These are phyloP conservation scores for Drosophila tani DNA, from an alignment of 1,140 invertebrate species.

Conservation along the genomic window DNA sequence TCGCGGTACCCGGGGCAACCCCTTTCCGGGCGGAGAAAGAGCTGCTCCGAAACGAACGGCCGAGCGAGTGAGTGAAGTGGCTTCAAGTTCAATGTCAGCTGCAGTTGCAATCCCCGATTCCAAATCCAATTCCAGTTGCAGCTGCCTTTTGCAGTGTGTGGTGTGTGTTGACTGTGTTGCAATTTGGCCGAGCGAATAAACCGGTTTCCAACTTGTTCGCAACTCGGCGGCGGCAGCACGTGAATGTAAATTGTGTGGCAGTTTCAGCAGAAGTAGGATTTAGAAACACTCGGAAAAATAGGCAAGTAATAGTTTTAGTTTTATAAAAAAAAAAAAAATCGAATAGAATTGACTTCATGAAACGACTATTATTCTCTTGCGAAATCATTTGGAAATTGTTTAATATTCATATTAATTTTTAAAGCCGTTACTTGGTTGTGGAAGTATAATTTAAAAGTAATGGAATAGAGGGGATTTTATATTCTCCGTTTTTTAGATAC, in stretches of 20 bases:
- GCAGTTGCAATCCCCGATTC: constrained; percentile 35
- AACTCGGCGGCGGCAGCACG: constrained; percentile 42
- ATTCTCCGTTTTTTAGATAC: background rate
- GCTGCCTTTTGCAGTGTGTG: constrained; percentile 39
- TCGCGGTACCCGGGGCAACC: background rate
- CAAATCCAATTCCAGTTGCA: constrained; percentile 52
- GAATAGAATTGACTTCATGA: no score
- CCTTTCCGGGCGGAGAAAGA: constrained; percentile 27
- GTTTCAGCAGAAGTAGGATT: constrained; percentile 20
- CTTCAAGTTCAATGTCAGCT: constrained; percentile 80
- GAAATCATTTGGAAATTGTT: background rate
- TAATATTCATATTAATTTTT: no score
- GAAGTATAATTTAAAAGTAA: no score
- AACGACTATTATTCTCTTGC: no score
- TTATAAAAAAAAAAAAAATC: background rate
- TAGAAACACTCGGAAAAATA: background rate
- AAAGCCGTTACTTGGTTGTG: no score
- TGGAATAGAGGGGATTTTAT: background rate
- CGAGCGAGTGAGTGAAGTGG: constrained; percentile 8
- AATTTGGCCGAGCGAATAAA: constrained; percentile 41
- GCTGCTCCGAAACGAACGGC: background rate
- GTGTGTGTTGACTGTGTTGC: constrained; percentile 60
- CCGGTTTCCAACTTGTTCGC: constrained; percentile 58
- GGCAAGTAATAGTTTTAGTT: no score
- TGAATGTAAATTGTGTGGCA: constrained; percentile 46